A percentile compares a stretch with the other conserved stretches of the same genome.
Evolutionary conservation across 2,888 invertebrate genomes (phyloP).

Genomic region (Spodoptera exigua): DNA sequence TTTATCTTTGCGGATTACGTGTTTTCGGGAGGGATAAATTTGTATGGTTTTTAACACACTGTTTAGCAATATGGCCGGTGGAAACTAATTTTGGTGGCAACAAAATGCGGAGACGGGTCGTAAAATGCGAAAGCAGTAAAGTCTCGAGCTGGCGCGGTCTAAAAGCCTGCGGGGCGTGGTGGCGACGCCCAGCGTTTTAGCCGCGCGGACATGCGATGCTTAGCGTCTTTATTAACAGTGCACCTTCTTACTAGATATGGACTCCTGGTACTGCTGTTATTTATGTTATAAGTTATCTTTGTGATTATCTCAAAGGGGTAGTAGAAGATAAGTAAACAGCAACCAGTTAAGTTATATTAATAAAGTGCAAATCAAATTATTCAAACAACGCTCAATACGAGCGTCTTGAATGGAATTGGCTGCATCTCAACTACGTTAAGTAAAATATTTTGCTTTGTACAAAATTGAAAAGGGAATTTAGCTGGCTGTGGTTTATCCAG

Average conservation of each 20-base stretch:
- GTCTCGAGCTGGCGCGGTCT: slow-evolving; percentile 70
- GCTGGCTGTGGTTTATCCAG: slow-evolving; percentile 15
- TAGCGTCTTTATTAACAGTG: slow-evolving; percentile 82
- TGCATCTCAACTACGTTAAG: slow-evolving; percentile 36
- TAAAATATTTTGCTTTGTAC: slow-evolving; percentile 36
- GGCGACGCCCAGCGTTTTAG: slow-evolving; percentile 83
- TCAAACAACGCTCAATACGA: slow-evolving; percentile 32
- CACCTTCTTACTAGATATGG: slow-evolving; percentile 66
- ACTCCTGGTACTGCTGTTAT: slow-evolving; percentile 62
- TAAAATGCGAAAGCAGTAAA: slow-evolving; percentile 78
- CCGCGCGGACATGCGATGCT: slow-evolving; percentile 73
- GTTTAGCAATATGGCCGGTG: slow-evolving; percentile 57
- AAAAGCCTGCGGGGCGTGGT: slow-evolving; percentile 80
- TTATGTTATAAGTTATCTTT: slow-evolving; percentile 47
- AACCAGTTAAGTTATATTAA: slow-evolving; percentile 19
- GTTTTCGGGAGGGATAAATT: slow-evolving; percentile 52
- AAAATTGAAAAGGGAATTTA: slow-evolving; percentile 30
- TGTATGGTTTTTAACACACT: slow-evolving; percentile 61
- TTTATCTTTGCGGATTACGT: slow-evolving; percentile 71
- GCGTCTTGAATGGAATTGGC: slow-evolving; percentile 41
- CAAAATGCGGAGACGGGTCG: slow-evolving; percentile 74
- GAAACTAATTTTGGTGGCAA: slow-evolving; percentile 74
- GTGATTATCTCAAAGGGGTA: slow-evolving; percentile 33
- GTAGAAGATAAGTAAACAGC: slow-evolving; percentile 1
- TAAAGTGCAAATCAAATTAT: slow-evolving; percentile 46